Evolutionary conservation across 2,888 invertebrate genomes (phyloP).

Genomic region (Euspilapteryx auroguttella): DNA sequence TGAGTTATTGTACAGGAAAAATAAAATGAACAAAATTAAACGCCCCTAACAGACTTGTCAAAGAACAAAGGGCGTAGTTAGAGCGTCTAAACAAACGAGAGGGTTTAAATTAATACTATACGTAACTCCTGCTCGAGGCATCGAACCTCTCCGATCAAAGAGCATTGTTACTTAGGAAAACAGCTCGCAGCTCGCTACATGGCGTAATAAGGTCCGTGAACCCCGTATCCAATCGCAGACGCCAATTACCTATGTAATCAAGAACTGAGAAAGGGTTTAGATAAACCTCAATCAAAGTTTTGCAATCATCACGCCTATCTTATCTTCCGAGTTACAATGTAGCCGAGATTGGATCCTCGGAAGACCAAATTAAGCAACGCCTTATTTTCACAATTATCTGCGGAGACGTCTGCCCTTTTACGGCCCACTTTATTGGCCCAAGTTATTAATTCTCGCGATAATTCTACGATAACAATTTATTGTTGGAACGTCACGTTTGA

Average conservation of each 20-base stretch:
- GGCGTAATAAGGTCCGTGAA: slow-evolving; percentile 13
- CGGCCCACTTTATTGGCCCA: slow-evolving; percentile 3
- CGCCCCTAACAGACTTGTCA: no score
- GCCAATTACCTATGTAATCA: slow-evolving; percentile 43
- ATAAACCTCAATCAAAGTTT: slow-evolving; percentile 52
- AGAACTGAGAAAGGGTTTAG: slow-evolving; percentile 40
- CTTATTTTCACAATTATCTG: slow-evolving; percentile 20
- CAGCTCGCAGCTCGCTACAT: slow-evolving; percentile 4
- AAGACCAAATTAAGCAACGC: slow-evolving; percentile 33
- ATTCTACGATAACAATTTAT: no score
- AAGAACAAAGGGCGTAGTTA: no score
- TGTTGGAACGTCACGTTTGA: slow-evolving; percentile 5
- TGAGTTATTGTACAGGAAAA: no score
- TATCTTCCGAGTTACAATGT: slow-evolving; percentile 48
- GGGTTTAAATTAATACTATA: no score
- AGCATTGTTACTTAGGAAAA: slow-evolving; percentile 1
- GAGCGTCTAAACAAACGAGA: no score
- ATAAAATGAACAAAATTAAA: no score
- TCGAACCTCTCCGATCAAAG: no score
- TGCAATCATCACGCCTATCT: slow-evolving; percentile 51
- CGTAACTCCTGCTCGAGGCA: no score
- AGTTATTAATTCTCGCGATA: no score
- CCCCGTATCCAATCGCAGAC: slow-evolving; percentile 21
- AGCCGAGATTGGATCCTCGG: slow-evolving; percentile 34
- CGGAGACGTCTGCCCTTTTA: slow-evolving; percentile 2